phyloP scores from a whole-genome alignment of 2,888 invertebrate species.

The Habrosyne pyritoides region DNA sequence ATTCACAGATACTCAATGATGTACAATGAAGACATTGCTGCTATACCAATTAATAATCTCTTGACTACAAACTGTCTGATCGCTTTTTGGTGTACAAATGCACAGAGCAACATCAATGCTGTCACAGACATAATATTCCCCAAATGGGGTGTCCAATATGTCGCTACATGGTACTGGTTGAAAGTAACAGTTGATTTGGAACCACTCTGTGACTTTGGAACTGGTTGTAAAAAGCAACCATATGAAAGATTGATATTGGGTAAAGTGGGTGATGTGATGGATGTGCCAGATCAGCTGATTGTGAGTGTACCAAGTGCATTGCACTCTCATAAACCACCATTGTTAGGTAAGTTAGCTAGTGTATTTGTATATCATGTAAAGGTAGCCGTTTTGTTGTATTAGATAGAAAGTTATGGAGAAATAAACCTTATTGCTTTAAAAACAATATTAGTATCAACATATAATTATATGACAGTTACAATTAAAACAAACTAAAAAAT shows the following conservation, averaged over 20 bases:
- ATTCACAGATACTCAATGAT: slow-evolving; percentile 90
- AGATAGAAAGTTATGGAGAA: too few relatives aligned
- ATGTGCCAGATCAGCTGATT: slow-evolving; percentile 83
- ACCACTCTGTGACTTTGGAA: slow-evolving; percentile 87
- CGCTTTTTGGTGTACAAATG: slow-evolving; percentile 97
- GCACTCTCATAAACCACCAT: slow-evolving; percentile 97
- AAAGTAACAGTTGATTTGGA: slow-evolving; percentile 90
- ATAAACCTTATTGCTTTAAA: too few relatives aligned
- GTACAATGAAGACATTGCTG: slow-evolving; percentile 88
- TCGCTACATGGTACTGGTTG: slow-evolving; percentile 94
- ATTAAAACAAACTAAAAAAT: too few relatives aligned
- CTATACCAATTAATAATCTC: slow-evolving; percentile 87
- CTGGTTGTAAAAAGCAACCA: slow-evolving; percentile 91
- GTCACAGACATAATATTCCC: slow-evolving; percentile 90
- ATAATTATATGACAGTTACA: too few relatives aligned
- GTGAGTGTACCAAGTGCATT: slow-evolving; percentile 95
- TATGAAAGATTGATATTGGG: slow-evolving; percentile 89
- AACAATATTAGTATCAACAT: too few relatives aligned
- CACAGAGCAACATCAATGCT: slow-evolving; percentile 86
- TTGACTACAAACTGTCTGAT: slow-evolving; percentile 86
- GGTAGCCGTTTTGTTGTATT: too few relatives aligned
- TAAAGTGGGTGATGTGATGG: slow-evolving; percentile 53
- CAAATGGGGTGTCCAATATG: slow-evolving; percentile 88
- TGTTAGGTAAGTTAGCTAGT: slow-evolving; percentile 84
- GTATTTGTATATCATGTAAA: too few relatives aligned